These are phyloP conservation scores for Scotopteryx bipunctaria DNA, from an alignment of 2,888 invertebrate genomes.

Conservation along the genomic window DNA sequence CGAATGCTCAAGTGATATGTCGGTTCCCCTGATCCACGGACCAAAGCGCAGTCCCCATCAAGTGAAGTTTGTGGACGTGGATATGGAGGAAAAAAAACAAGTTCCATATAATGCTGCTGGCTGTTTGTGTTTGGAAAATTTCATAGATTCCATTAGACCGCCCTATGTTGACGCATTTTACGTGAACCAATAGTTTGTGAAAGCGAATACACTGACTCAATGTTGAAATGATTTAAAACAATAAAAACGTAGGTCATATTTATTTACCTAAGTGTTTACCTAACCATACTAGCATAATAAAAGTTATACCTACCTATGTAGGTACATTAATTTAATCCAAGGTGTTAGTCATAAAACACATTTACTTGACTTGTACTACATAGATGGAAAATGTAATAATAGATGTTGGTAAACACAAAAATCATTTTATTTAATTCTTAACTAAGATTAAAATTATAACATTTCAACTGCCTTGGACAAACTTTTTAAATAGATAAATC, in stretches of 20 bases:
- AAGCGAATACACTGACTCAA: slow-evolving; percentile 9
- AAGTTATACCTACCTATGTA: not conserved
- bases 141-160: slow-evolving; percentile 62
- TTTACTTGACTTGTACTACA: not conserved
- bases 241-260: slow-evolving; percentile 1
- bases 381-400: not conserved
- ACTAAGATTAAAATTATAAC: not conserved
- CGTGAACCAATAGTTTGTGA: slow-evolving; percentile 6
- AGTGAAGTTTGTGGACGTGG: slow-evolving; percentile 43
- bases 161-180: slow-evolving; percentile 33
- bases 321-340: not conserved
- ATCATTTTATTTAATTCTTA: slow-evolving; percentile 1
- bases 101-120: slow-evolving; percentile 16
- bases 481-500: not conserved
- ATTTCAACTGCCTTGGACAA: not conserved
- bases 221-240: not conserved
- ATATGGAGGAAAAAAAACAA: slow-evolving; percentile 15
- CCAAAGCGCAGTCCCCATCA: slow-evolving; percentile 36
- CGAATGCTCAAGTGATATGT: slow-evolving; percentile 32
- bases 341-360: not conserved
- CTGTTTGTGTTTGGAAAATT: slow-evolving; percentile 57
- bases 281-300: not conserved
- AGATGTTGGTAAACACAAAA: not conserved
- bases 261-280: slow-evolving; percentile 1
- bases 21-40: slow-evolving; percentile 5